Evolutionary conservation across 2,113 vertebrate species (phyloP).

Genomic region (Aythya baeri): DNA sequence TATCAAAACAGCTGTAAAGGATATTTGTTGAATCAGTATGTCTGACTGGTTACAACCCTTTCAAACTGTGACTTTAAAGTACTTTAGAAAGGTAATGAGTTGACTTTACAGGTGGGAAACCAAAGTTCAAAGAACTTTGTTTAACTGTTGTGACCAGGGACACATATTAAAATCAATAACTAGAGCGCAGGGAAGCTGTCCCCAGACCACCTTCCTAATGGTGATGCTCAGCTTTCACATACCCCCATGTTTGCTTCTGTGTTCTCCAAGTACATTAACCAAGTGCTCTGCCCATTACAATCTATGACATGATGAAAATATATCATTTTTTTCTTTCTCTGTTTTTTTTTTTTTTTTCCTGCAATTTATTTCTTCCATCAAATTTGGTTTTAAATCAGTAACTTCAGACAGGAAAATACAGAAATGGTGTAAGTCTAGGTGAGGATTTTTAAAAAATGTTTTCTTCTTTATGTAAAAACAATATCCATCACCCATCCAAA

Average conservation of each 20-base stretch:
- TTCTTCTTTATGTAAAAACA: not conserved
- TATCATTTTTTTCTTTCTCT: not conserved
- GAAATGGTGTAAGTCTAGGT: not conserved
- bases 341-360: not conserved
- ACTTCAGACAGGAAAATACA: not conserved
- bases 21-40: not conserved
- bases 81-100: not conserved
- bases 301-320: not conserved
- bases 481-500: not conserved
- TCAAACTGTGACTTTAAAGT: not conserved
- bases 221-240: not conserved
- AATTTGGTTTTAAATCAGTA: not conserved
- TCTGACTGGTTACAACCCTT: not conserved
- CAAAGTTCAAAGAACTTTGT: not conserved
- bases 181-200: not conserved
- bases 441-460: not conserved
- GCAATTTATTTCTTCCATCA: not conserved
- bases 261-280: not conserved
- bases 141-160: not conserved
- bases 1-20: not conserved
- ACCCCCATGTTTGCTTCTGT: not conserved
- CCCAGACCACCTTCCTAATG: not conserved
- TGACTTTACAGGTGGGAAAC: not conserved
- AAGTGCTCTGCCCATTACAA: not conserved
- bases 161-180: not conserved